Evolutionary conservation across 2,797 vertebrate genomes (phyloP), one percentile per base, ranked within the genome.

Genomic region (Neosilurus hyrtlii): DNA sequence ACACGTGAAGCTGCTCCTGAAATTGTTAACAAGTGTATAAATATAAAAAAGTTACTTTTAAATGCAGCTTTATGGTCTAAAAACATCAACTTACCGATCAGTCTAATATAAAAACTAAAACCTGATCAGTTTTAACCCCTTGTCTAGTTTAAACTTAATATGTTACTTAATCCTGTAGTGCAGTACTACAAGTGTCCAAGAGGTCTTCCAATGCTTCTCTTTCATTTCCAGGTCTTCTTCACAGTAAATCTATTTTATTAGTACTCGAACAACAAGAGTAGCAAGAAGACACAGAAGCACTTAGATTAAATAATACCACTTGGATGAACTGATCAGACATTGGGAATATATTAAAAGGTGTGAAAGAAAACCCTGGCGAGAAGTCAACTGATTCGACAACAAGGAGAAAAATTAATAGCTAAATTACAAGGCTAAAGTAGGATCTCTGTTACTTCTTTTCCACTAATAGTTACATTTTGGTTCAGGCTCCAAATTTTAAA

Each of bases 41-140:
- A 83, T 51, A 62, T 49, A 16, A 62, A 5, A 80, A 59, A 26
- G 22, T n/a, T 49, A 43, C 20, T 30, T 3, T 49, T 66, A 71
- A 87, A 75, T 83, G 59, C 52, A 82, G 22, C 9, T 10, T 14
- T 86, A 67, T 79, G 56, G 57, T 66, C 65, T 77, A 57, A 57
- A 83, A 83, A 67, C 1, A 20, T 85, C 7, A 84, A 82, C 79
- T 56, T 20, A 30, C 26, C 57, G 63, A 70, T 71, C 65, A 37
- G 52, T 78, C n/a, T 24, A 56, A 37, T 65, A 59, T 30, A 70
- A 12, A 11, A 51, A 15, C 11, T 2, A 24, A 24, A 20, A 72
- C 18, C 30, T 43, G 37, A 54, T 43, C 16, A 81, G 14, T 49
- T 59, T 30, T 43, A 76, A 70, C 20, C 9, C 30, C 52, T 18